Base-by-base conservation (phyloP, 2,888 invertebrate species). In the Chamaedrilus cognettii region DNA sequence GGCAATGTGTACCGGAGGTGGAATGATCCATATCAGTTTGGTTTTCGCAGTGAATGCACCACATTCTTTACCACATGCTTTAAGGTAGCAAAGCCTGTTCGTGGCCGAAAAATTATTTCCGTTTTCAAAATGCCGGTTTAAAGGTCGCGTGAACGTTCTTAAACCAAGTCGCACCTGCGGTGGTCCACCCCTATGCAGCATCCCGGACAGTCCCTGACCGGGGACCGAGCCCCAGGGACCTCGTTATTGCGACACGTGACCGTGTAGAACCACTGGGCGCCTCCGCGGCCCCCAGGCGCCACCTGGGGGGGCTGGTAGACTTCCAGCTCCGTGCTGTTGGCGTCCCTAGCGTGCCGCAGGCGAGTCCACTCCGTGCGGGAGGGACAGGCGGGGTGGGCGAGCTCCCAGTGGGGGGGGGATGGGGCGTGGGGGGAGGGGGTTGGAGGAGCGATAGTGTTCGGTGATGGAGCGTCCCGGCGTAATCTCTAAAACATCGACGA, bases 201-300 rank as follows among this genome's bases (percentile, higher is more conserved):
- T 11, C 55, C 55, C 15, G 55, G 55, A 26, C 55, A 52, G 28
- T 52, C 55, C 26, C 55, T 52, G 23, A 26, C 26, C 15, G 55
- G 55, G 23, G 11, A 19, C 26, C 15, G 19, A 7, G 55, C 7
- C 7, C 55, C 26, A 11, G 7, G 7, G 5, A 7, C 55, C 19
- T 52, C 55, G 5, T 23, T 19, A 26, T 52, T 52, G 11, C 55
- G 11, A 23, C 55, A 52, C 5, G 55, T 52, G 23, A 52, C 55
- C 15, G 55, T 52, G 55, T 52, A 52, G 55, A 52, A 52, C 55
- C 55, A 52, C 55, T 52, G 55, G 15, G 55, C 11, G 28, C 55
- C 55, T 7, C 28, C 7, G 23, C 23, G 11, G 42, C 11, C 7
- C 42, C 42, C 42, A 7, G 42, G 11, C 23, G 15, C 7, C 23